Conservation (phyloP, 2,888 invertebrate species). For the Ophion obscuratus region DNA sequence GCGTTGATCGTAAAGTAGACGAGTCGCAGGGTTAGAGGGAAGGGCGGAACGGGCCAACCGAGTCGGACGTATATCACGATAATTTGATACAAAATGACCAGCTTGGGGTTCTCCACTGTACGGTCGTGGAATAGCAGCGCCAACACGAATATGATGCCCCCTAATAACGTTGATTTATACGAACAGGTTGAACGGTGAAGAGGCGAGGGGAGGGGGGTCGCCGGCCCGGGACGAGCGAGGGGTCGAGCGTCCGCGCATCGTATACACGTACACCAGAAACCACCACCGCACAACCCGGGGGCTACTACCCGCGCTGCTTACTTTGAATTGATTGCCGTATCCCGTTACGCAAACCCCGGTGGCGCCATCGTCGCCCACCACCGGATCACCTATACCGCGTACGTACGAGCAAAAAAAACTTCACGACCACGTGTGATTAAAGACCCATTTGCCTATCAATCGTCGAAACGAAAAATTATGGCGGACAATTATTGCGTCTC, state of each 20-base stretch:
- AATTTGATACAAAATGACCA: conserved; percentile 83
- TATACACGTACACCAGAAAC: conserved; percentile 69
- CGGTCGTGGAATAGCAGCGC: conserved; percentile 54
- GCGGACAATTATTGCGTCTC: conserved; percentile 19
- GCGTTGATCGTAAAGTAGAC: conserved; percentile 64
- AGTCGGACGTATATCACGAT: conserved; percentile 78
- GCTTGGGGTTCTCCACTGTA: conserved; percentile 71
- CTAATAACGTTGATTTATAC: conserved; percentile 84
- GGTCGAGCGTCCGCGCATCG: conserved; percentile 73
- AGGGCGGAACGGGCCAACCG: conserved; percentile 50
- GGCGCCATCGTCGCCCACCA: conserved; percentile 58
- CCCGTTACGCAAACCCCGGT: conserved; percentile 77
- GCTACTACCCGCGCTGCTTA: conserved; percentile 74
- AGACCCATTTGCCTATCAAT: conserved; percentile 60
- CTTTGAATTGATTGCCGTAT: conserved; percentile 83
- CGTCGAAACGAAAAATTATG: conserved; percentile 45
- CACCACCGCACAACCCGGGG: conserved; percentile 36
- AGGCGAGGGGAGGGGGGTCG: conserved; percentile 52
- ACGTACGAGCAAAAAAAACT: not conserved
- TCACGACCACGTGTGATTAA: conserved; percentile 50
- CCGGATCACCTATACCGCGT: not conserved
- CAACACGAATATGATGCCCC: conserved; percentile 80
- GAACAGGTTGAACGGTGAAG: conserved; percentile 74
- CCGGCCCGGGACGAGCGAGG: conserved; percentile 66
- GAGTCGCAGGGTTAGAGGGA: conserved; percentile 6